Evolutionary conservation across 2,113 vertebrate species (phyloP).

Genomic region (Myrmophylax atrothorax): DNA sequence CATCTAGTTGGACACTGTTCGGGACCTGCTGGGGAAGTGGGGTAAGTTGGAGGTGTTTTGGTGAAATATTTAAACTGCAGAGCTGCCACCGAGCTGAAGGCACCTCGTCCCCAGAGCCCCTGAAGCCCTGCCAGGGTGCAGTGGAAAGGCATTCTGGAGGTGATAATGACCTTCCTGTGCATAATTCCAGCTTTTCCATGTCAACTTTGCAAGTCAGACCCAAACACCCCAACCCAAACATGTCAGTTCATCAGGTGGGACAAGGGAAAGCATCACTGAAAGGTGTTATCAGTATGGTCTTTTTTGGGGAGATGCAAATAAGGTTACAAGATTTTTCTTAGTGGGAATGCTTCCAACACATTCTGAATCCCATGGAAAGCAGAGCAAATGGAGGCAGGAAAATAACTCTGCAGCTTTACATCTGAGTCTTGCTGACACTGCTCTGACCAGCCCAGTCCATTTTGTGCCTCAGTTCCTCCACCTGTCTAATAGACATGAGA

Average conservation of each 20-base stretch:
- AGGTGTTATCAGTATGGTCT: background rate
- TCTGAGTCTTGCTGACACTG: background rate
- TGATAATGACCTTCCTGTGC: background rate
- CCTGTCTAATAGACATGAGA: background rate
- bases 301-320: background rate
- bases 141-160: background rate
- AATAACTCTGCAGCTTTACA: background rate
- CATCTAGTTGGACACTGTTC: background rate
- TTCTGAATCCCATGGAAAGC: background rate
- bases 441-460: background rate
- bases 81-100: background rate
- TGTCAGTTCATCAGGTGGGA: background rate
- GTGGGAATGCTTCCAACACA: background rate
- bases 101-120: background rate
- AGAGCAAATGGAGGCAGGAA: accelerated
- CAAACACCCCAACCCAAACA: background rate
- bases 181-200: background rate
- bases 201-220: background rate
- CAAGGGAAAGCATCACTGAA: background rate
- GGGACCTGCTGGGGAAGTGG: background rate
- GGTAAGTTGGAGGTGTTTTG: background rate
- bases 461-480: background rate
- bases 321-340: background rate
- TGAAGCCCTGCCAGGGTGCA: background rate
- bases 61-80: slow-evolving; percentile 25